phyloP scores from a whole-genome alignment of 2,888 invertebrate genomes.

The Periphyllus acericola region DNA sequence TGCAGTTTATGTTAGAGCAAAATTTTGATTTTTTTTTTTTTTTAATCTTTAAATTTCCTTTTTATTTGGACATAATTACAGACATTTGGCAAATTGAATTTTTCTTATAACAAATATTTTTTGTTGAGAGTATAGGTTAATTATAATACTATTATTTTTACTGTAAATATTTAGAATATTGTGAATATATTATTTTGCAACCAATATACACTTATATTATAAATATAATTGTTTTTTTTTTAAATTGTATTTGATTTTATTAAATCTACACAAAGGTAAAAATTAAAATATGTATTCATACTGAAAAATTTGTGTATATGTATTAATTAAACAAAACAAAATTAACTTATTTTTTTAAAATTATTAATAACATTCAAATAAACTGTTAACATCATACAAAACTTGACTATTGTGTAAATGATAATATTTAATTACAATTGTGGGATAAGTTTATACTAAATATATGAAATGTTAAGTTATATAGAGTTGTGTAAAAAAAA shows the following conservation, averaged over 20 bases:
- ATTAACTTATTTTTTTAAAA: background rate
- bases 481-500: slow-evolving; percentile 34
- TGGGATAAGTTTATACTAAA: background rate
- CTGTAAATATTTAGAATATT: slow-evolving; percentile 48
- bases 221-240: background rate
- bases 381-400: background rate
- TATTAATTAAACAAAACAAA: background rate
- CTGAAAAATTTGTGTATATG: background rate
- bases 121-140: slow-evolving; percentile 28
- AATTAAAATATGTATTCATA: background rate
- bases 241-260: background rate
- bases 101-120: slow-evolving; percentile 41
- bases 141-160: slow-evolving; percentile 42
- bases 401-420: background rate
- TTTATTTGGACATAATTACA: background rate
- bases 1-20: slow-evolving; percentile 89
- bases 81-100: slow-evolving; percentile 2
- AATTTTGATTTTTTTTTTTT: slow-evolving; percentile 73
- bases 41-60: background rate
- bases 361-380: background rate
- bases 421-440: background rate
- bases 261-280: background rate
- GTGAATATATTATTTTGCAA: slow-evolving; percentile 49
- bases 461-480: slow-evolving; percentile 30
- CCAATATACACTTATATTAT: slow-evolving; percentile 31